Conservation (phyloP, 2,797 vertebrate genomes). For the Centropyge bicolor region DNA sequence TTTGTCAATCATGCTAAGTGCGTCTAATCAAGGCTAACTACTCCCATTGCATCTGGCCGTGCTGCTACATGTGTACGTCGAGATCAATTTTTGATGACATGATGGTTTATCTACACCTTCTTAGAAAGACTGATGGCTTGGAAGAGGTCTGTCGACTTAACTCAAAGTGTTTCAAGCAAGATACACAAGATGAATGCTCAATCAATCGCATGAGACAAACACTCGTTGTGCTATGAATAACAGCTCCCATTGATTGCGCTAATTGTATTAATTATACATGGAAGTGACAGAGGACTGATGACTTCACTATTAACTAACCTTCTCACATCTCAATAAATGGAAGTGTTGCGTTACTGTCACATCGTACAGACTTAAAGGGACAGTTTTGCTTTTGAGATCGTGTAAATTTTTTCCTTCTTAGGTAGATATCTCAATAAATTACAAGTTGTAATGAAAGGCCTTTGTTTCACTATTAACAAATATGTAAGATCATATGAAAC, state of each 20-base stretch:
- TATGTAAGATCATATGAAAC: background rate
- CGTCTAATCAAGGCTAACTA: slow-evolving; percentile 81
- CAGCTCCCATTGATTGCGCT: slow-evolving; percentile 41
- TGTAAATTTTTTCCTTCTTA: slow-evolving; percentile 1
- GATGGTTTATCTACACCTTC: slow-evolving; percentile 72
- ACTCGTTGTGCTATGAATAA: slow-evolving; percentile 38
- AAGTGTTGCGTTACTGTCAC: slow-evolving; percentile 16
- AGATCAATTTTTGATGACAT: slow-evolving; percentile 77
- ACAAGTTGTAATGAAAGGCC: background rate
- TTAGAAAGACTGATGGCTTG: slow-evolving; percentile 60
- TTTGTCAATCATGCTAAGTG: slow-evolving; percentile 83
- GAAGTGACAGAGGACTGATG: slow-evolving; percentile 38
- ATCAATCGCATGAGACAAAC: slow-evolving; percentile 32
- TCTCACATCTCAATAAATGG: slow-evolving; percentile 23
- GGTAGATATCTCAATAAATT: background rate
- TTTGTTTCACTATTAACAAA: slow-evolving; percentile 8
- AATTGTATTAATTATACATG: slow-evolving; percentile 66
- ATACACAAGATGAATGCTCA: slow-evolving; percentile 40
- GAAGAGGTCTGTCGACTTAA: slow-evolving; percentile 45
- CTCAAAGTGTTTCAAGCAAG: slow-evolving; percentile 50
- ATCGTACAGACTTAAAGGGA: slow-evolving; percentile 6
- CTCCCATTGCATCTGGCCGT: slow-evolving; percentile 62
- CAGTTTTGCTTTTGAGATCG: background rate
- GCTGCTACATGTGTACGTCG: slow-evolving; percentile 51
- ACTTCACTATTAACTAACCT: slow-evolving; percentile 46